These are phyloP conservation scores for Tethea ocularis DNA, from an alignment of 2,888 invertebrate species.

Conservation along the genomic window DNA sequence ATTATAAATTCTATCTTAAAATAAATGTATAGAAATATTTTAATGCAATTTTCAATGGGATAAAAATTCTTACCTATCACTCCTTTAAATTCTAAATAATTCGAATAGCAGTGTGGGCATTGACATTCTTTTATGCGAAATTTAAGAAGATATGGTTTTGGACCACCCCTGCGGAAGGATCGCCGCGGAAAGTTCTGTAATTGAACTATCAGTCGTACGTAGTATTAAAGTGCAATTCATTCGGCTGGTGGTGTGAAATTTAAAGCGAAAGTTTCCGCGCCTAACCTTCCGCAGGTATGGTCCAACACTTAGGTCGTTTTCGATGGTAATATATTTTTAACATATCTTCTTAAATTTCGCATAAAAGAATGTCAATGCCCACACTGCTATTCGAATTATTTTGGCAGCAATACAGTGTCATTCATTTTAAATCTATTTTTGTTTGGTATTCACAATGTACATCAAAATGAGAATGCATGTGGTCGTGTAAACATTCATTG, in stretches of 20 bases:
- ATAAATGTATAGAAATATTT: no score
- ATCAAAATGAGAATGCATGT: conserved; percentile 49
- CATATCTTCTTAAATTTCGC: conserved; percentile 15
- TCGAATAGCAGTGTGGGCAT: conserved; percentile 73
- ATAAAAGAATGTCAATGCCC: conserved; percentile 68
- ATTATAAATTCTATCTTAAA: no score
- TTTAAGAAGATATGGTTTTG: conserved; percentile 11
- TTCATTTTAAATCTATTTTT: conserved; percentile 78
- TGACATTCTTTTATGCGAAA: conserved; percentile 54
- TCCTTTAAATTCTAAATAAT: conserved; percentile 68
- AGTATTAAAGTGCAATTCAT: no score
- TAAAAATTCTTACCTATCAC: background rate
- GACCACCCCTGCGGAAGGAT: no score
- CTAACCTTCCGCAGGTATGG: no score
- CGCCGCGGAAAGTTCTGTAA: no score
- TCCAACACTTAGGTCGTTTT: conserved; percentile 8
- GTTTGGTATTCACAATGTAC: conserved; percentile 61
- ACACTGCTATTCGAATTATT: conserved; percentile 75
- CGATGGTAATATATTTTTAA: conserved; percentile 14
- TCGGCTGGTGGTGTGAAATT: no score
- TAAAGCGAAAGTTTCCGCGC: no score
- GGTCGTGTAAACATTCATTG: conserved; percentile 32
- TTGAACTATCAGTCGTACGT: no score
- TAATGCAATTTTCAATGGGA: no score
- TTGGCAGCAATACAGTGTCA: conserved; percentile 75